Evolutionary conservation across 2,797 vertebrate genomes (phyloP).

Genomic region (Dendrocincla fuliginosa): DNA sequence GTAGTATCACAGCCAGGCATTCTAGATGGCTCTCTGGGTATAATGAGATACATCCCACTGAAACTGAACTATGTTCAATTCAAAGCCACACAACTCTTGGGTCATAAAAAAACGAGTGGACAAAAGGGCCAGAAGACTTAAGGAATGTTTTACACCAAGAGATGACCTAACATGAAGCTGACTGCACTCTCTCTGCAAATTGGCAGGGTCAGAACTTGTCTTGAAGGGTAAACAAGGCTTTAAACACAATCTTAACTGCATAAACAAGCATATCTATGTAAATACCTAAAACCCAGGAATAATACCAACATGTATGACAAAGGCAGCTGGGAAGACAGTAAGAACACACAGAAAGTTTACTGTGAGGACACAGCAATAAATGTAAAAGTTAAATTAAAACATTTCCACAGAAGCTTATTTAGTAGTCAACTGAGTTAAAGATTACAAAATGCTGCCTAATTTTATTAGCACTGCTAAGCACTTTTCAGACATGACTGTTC

Average conservation of each 20-base stretch:
- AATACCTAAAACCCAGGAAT: background rate
- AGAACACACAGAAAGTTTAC: background rate
- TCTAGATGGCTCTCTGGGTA: background rate
- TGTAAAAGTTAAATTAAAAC: background rate
- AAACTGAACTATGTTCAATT: background rate
- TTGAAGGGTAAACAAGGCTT: background rate
- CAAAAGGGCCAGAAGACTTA: background rate
- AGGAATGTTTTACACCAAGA: background rate
- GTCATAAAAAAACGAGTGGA: background rate
- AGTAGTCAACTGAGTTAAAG: background rate
- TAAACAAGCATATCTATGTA: rapidly evolving
- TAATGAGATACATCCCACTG: background rate
- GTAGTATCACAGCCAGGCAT: background rate
- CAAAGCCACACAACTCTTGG: background rate
- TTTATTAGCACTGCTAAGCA: background rate
- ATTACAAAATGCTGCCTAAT: background rate
- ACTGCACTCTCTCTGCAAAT: background rate
- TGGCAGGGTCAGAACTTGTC: background rate
- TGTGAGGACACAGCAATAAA: background rate
- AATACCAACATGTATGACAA: background rate
- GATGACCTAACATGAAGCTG: background rate
- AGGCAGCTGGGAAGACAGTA: background rate
- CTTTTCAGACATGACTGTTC: background rate
- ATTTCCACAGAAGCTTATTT: background rate
- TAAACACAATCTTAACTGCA: background rate